phyloP scores from a whole-genome alignment of 2,797 vertebrate genomes.

The Thunnus albacares region DNA sequence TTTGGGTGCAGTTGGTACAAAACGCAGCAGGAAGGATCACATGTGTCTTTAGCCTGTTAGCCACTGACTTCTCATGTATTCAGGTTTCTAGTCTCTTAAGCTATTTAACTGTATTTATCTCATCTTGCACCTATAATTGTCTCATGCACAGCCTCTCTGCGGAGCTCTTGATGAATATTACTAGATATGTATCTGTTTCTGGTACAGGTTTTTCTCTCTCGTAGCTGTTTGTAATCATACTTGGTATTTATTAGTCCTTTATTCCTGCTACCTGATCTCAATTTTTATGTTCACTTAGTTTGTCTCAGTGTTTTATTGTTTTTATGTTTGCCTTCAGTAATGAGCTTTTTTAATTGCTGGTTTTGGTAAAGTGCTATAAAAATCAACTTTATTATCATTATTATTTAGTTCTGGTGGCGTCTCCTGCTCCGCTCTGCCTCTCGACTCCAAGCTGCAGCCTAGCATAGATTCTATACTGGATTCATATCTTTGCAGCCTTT shows the following conservation, averaged over 20 bases:
- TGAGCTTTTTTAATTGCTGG: conserved; percentile 24
- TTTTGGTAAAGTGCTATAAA: conserved; percentile 14
- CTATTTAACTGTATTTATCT: background rate
- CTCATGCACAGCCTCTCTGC: background rate
- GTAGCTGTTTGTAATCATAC: background rate
- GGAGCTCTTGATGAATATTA: background rate
- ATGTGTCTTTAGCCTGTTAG: background rate
- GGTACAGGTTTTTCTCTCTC: background rate
- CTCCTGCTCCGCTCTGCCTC: background rate
- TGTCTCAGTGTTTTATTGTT: conserved; percentile 6
- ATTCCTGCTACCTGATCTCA: conserved; percentile 4
- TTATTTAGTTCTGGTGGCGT: background rate
- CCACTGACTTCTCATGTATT: background rate
- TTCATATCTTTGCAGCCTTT: conserved; percentile 18
- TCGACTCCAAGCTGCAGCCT: background rate
- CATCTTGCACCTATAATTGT: background rate
- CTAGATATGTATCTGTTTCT: background rate
- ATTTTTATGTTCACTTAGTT: conserved; percentile 18
- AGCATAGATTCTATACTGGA: conserved; percentile 4
- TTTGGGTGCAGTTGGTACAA: too few relatives aligned
- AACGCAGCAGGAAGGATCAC: too few relatives aligned
- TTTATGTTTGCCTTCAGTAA: conserved; percentile 19
- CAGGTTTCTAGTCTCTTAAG: background rate
- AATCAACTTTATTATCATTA: conserved; percentile 13
- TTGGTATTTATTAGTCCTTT: background rate